phyloP scores from a whole-genome alignment of 2,888 invertebrate genomes.

The Eupithecia subumbrata region DNA sequence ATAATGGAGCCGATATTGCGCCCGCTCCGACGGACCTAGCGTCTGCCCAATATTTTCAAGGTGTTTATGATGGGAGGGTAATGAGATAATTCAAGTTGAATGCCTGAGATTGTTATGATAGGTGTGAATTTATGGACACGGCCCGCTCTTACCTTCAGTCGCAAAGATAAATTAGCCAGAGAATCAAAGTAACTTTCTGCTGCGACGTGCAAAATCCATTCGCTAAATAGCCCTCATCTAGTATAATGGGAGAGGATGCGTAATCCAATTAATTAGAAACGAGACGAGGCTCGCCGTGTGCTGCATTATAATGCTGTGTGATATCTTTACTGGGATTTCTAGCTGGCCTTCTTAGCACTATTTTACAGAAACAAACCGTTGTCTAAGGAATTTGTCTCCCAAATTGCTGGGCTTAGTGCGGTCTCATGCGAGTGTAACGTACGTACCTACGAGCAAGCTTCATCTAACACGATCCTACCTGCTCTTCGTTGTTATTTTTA shows the following conservation, averaged over 20 bases:
- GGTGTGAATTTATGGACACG: slow-evolving; percentile 33
- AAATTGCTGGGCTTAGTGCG: slow-evolving; percentile 49
- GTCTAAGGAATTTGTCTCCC: slow-evolving; percentile 52
- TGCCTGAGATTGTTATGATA: slow-evolving; percentile 43
- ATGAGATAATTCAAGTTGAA: slow-evolving; percentile 49
- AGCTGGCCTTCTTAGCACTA: slow-evolving; percentile 46
- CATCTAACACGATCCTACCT: slow-evolving; percentile 39
- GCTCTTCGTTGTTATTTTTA: slow-evolving; percentile 38
- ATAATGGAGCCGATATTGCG: slow-evolving; percentile 75
- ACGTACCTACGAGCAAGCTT: slow-evolving; percentile 35
- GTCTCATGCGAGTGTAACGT: slow-evolving; percentile 46
- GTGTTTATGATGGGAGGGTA: slow-evolving; percentile 65
- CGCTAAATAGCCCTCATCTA: slow-evolving; percentile 72
- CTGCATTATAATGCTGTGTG: slow-evolving; percentile 52
- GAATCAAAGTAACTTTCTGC: slow-evolving; percentile 59
- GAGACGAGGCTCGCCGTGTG: slow-evolving; percentile 66
- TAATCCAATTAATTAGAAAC: slow-evolving; percentile 76
- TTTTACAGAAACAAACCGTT: slow-evolving; percentile 49
- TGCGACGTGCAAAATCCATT: slow-evolving; percentile 72
- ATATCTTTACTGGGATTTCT: slow-evolving; percentile 40
- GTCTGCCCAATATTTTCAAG: slow-evolving; percentile 67
- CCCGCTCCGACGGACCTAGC: slow-evolving; percentile 67
- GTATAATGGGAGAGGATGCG: slow-evolving; percentile 71
- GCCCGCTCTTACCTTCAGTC: slow-evolving; percentile 34
- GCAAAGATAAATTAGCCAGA: slow-evolving; percentile 43